These are phyloP conservation scores for Rotaria sp. DNA, from an alignment of 2,888 invertebrate species.

Conservation along the genomic window DNA sequence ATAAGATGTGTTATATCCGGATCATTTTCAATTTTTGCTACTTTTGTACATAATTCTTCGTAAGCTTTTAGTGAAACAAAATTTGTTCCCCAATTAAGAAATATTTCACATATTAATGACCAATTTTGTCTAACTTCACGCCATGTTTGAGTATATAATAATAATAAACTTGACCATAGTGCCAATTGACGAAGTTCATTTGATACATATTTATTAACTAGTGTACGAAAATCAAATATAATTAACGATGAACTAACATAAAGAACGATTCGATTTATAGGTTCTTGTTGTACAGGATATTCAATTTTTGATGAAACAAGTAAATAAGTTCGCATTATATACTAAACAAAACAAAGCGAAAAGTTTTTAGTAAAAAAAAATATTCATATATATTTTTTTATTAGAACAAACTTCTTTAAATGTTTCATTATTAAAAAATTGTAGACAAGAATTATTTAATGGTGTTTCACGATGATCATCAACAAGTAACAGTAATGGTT, in stretches of 20 bases:
- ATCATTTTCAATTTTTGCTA: slow-evolving; percentile 17
- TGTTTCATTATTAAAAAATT: slow-evolving; percentile 18
- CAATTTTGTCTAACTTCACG: slow-evolving; percentile 12
- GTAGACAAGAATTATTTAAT: background rate
- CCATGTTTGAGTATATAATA: background rate
- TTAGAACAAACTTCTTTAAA: background rate
- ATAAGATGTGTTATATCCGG: background rate
- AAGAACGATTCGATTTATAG: background rate
- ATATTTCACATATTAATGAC: slow-evolving; percentile 30
- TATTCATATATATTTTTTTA: background rate
- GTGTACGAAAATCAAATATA: slow-evolving; percentile 17
- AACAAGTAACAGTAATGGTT: background rate
- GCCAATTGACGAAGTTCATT: slow-evolving; percentile 19
- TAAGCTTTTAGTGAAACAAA: slow-evolving; percentile 18
- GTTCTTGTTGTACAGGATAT: background rate
- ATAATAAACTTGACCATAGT: slow-evolving; percentile 11
- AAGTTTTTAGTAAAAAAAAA: background rate
- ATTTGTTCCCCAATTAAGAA: slow-evolving; percentile 27
- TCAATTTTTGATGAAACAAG: background rate
- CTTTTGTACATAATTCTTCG: slow-evolving; percentile 10
- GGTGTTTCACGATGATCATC: background rate
- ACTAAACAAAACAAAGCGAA: background rate
- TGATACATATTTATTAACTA: slow-evolving; percentile 4
- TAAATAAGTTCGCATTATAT: background rate
- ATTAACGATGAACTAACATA: slow-evolving; percentile 8